Conservation (phyloP, 1,140 invertebrate species). For the Ceratitis capitata region DNA sequence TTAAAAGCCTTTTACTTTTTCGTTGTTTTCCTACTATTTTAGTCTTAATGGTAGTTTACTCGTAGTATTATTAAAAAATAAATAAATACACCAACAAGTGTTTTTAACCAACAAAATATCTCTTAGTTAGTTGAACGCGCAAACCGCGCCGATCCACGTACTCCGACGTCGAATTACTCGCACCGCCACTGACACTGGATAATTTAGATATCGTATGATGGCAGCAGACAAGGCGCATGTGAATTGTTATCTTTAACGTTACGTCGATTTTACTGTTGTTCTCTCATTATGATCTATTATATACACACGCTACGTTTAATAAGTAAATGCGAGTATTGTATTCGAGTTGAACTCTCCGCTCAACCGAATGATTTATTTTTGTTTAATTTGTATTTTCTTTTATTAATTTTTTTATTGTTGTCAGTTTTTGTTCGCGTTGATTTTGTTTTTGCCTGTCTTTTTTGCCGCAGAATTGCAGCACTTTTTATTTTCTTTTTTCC, state of each 20-base stretch:
- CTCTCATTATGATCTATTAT: neutral
- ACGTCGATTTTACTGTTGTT: slow-evolving; percentile 11
- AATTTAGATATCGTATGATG: neutral
- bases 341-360: slow-evolving; percentile 23
- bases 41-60: neutral
- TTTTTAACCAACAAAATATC: neutral
- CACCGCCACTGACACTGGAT: neutral
- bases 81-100: neutral
- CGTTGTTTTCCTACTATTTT: neutral
- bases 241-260: neutral
- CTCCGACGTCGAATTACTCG: neutral
- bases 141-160: neutral
- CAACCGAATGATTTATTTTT: neutral
- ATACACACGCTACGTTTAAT: neutral
- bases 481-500: too few species aligned
- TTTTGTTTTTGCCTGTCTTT: neutral
- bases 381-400: neutral
- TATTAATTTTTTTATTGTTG: neutral
- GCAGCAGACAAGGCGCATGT: neutral
- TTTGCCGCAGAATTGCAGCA: neutral
- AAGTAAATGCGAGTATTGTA: neutral
- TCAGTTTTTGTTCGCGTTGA: too few species aligned
- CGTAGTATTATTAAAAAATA: neutral
- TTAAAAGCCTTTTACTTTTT: neutral
- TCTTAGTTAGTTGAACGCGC: neutral